phyloP scores from a whole-genome alignment of 1,140 invertebrate species.

The Caenorhabditis tropicalis region DNA sequence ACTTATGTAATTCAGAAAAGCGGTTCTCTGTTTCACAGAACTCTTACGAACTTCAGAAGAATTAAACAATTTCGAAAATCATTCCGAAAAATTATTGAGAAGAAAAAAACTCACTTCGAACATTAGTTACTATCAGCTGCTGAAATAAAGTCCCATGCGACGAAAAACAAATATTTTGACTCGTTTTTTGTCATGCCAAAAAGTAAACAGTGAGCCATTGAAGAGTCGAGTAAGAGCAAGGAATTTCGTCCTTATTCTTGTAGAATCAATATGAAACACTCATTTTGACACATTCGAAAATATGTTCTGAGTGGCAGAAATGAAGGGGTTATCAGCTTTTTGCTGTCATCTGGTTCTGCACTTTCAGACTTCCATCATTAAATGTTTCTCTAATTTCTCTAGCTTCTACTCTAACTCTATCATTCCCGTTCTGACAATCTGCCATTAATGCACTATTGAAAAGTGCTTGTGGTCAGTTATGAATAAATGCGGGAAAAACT shows the following conservation, averaged over 20 bases:
- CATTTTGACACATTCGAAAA: too few species aligned
- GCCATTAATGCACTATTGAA: neutral
- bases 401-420: too few species aligned
- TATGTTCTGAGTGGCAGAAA: neutral
- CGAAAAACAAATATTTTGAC: slow-evolving; percentile 8
- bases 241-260: neutral
- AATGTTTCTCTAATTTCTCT: neutral
- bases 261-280: neutral
- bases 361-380: neutral
- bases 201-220: slow-evolving; percentile 28
- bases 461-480: neutral
- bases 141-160: neutral
- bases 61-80: too few species aligned
- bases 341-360: neutral
- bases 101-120: too few species aligned
- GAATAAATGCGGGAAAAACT: neutral
- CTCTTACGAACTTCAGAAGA: too few species aligned
- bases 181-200: neutral
- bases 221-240: neutral
- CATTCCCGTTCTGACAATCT: neutral
- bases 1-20: too few species aligned
- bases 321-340: neutral
- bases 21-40: too few species aligned
- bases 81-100: too few species aligned
- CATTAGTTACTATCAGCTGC: too few species aligned